These are phyloP conservation scores for Gymnosoma rotundatum DNA, from an alignment of 2,888 invertebrate genomes.

Conservation along the genomic window DNA sequence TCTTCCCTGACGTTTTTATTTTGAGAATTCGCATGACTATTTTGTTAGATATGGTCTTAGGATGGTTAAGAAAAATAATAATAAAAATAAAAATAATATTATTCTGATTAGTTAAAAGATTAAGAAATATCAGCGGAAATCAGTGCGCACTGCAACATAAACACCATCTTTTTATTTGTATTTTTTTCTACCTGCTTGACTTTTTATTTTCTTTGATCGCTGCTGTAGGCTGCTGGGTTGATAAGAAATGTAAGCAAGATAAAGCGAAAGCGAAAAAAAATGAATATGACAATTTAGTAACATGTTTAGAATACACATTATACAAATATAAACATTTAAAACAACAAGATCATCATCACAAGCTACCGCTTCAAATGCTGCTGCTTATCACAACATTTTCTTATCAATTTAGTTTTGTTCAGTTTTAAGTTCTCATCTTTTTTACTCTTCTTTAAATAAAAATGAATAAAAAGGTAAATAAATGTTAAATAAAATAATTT, in stretches of 20 bases:
- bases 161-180: background rate
- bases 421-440: background rate
- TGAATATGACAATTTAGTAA: slow-evolving; percentile 17
- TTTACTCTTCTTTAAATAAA: background rate
- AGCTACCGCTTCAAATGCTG: slow-evolving; percentile 30
- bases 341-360: slow-evolving; percentile 23
- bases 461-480: slow-evolving; percentile 7
- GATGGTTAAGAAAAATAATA: slow-evolving; percentile 12
- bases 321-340: background rate
- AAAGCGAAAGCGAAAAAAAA: slow-evolving; percentile 13
- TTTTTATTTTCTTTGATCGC: slow-evolving; percentile 2
- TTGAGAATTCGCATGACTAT: background rate
- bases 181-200: background rate
- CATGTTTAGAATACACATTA: slow-evolving; percentile 17
- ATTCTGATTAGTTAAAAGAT: background rate
- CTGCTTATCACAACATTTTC: slow-evolving; percentile 35
- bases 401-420: slow-evolving; percentile 10
- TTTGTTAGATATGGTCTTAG: background rate
- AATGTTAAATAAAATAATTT: slow-evolving; percentile 14
- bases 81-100: background rate
- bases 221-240: slow-evolving; percentile 9
- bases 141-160: slow-evolving; percentile 46
- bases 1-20: no score
- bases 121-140: slow-evolving; percentile 38
- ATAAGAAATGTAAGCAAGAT: slow-evolving; percentile 56